A percentile compares a stretch with the other conserved stretches of the same genome.
Conservation (phyloP, 2,888 invertebrate species). For the Hydrotaea diabolus region DNA sequence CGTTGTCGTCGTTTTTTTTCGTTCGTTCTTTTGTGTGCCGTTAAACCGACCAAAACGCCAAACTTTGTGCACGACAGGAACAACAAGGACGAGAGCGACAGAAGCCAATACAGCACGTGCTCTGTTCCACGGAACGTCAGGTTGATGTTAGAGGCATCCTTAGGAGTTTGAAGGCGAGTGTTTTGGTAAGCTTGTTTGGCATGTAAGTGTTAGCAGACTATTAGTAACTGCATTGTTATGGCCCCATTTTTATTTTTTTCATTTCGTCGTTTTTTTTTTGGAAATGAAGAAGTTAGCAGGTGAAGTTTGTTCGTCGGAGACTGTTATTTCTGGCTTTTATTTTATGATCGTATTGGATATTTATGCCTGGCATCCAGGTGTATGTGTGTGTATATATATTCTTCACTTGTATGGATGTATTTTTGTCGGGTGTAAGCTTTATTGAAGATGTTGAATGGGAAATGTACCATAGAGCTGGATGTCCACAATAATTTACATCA, state of each 20-base stretch:
- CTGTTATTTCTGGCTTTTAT: constrained; percentile 25
- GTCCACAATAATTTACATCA: no score
- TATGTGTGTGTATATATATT: not conserved
- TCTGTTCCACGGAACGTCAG: constrained; percentile 41
- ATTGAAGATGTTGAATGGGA: not conserved
- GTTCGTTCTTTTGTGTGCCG: constrained; percentile 16
- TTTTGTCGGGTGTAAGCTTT: not conserved
- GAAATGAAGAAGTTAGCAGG: constrained; percentile 65
- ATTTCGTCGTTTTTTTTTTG: not conserved
- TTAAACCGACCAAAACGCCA: constrained; percentile 36
- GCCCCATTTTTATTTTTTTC: constrained; percentile 46
- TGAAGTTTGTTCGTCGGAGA: constrained; percentile 20
- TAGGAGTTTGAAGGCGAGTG: constrained; percentile 23
- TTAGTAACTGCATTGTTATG: constrained; percentile 64
- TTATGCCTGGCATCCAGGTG: not conserved
- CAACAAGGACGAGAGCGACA: not conserved
- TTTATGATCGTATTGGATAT: constrained; percentile 31
- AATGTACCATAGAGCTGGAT: not conserved
- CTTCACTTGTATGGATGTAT: not conserved
- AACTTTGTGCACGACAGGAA: constrained; percentile 14
- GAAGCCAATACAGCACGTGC: constrained; percentile 62
- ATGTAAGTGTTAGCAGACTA: constrained; percentile 42
- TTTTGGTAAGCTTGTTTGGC: constrained; percentile 29
- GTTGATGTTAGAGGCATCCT: constrained; percentile 51
- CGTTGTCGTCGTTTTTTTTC: no score